Base-by-base conservation (phyloP, 2,797 vertebrate species). In the Melanotaenia nigrans region DNA sequence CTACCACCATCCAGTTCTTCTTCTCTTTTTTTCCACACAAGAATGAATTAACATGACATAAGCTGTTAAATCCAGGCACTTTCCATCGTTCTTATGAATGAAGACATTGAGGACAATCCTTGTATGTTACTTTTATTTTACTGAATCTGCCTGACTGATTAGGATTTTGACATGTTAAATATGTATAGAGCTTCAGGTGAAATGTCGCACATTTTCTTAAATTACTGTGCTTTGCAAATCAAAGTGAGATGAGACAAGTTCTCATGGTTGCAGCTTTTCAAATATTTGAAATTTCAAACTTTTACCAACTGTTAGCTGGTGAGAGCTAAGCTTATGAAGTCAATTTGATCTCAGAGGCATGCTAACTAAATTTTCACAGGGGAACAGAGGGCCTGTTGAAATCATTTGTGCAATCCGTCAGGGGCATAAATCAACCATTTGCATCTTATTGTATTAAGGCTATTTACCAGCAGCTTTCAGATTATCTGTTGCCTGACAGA, bases 401-500 rank as follows among this genome's bases (percentile, higher is more conserved):
- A 9, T 22, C 32, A 2, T 60, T 24, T 22, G 4, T 13, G n/a
- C 33, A n/a, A 24, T 22, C 36, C 38, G 2, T 25, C 6, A 28
- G 22, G 13, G 22, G 1, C 22, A 36, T 42, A 38, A 38, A 5
- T 61, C 36, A 9, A 36, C 22, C 4, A 4, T 61, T 42, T 11
- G 22, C 5, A 25, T 22, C 3, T 25, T 16, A 30, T n/a, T 16
- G n/a, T 24, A 16, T 38, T 65, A 24, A 10, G 24, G 24, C 24
- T 28, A 28, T 24, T 25, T 1, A 14, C 59, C 38, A 42, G 22
- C 16, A 25, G 38, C 38, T 18, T 30, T 32, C 14, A 11, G 6
- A 35, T 36, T 28, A 12, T 49, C 20, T 57, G 40, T 58, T 58
- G 45, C 47, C 58, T 61, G 49, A 61, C 33, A 56, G 54, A 5